Percentiles rank a stretch among this genome's conserved stretches.
Evolutionary conservation across 2,797 vertebrate species (phyloP).

Genomic region (Cyclura pinguis): DNA sequence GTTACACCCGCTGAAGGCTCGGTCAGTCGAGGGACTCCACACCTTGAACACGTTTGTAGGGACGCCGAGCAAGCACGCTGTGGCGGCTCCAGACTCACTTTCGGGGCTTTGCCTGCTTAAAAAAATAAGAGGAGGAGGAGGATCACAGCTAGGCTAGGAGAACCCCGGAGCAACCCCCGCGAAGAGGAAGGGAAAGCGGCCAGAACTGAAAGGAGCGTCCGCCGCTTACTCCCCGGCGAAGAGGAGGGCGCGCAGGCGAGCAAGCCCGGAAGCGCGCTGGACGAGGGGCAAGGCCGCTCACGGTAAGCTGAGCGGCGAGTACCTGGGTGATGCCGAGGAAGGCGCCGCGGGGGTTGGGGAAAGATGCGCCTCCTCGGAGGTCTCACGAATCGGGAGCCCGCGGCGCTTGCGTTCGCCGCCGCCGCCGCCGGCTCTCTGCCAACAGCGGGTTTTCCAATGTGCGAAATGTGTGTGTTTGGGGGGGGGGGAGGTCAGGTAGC

Average conservation of each 20-base stretch:
- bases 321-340: background rate
- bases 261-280: no score
- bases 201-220: background rate
- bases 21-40: background rate
- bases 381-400: background rate
- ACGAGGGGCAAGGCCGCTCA: background rate
- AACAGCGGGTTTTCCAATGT: no score
- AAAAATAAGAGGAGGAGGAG: no score
- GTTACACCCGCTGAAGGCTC: background rate
- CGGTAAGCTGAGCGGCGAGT: background rate
- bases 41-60: background rate
- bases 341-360: no score
- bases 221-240: background rate
- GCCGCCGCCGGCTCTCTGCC: no score
- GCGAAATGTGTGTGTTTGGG: no score
- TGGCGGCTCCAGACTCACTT: background rate
- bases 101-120: background rate
- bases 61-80: background rate
- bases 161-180: background rate
- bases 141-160: no score
- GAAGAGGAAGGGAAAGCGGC: background rate
- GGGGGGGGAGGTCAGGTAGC: no score
- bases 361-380: no score
- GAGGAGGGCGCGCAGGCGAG: background rate
- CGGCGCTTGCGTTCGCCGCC: no score